Percentiles rank a stretch among this genome's conserved stretches.
Conservation (phyloP, 2,113 vertebrate species). For the Gadus macrocephalus region DNA sequence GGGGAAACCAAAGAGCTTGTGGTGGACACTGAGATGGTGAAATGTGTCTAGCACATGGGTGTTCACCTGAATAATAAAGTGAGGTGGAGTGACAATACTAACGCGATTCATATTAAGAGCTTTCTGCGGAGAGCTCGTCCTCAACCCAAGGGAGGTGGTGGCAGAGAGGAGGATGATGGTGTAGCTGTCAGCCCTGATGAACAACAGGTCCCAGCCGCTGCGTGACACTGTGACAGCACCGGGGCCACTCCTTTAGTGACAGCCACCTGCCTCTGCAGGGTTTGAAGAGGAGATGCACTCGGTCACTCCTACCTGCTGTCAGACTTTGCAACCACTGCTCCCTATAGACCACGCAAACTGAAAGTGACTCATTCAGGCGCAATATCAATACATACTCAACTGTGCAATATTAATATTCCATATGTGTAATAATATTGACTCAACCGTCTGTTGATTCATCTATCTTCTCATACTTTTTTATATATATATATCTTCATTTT, state of each 20-base stretch:
- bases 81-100: background rate
- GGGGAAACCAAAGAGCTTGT: conserved; percentile 2
- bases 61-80: background rate
- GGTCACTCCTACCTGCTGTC: background rate
- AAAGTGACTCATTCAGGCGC: background rate
- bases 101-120: background rate
- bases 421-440: no score
- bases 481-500: no score
- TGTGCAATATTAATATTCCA: no score
- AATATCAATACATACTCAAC: background rate
- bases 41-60: background rate
- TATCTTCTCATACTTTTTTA: no score
- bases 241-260: background rate
- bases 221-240: background rate
- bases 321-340: background rate
- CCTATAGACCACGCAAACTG: no score
- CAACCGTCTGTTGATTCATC: no score
- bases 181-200: background rate
- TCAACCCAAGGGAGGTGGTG: background rate
- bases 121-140: background rate
- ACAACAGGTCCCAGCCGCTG: background rate
- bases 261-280: no score
- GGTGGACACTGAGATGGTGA: conserved; percentile 4
- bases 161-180: background rate
- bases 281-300: background rate